Evolutionary conservation across 2,888 invertebrate species (phyloP), one percentile per base, ranked within the genome.

Genomic region (Fissipunctia ypsillon): DNA sequence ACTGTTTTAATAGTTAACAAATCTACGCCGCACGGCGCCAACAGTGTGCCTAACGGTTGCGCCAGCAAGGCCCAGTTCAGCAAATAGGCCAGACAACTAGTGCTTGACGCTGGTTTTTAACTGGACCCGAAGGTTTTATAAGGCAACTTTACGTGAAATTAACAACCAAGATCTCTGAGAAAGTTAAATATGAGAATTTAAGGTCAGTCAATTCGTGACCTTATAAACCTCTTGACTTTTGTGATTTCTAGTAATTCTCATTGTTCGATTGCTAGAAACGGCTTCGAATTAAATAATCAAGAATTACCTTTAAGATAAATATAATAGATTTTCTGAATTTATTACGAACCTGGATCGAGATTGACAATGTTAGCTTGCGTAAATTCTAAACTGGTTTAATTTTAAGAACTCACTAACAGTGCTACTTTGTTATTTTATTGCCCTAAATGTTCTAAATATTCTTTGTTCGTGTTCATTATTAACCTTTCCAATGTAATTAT

Each of bases 261-360:
- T 56, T 56, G 61, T 52, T 61, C 2, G 41, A 61, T 73, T 64
- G 3, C 45, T 54, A 22, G 22, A 60, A 45, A 16, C 2, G 28
- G n/a, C 22, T 16, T 31, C 19, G 35, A 78, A 43, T 73, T 54
- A 50, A 48, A 65, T 65, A 56, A 50, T 31, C 48, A 70, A 69
- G 16, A 50, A 54, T 54, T 61, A 66, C 2, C 7, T 48, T 43
- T 41, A 56, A 48, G 9, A 50, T 1, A 22, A 41, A 16, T 56
- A 52, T 9, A 73, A 48, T 35, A 65, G 43, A 64, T 80, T 56
- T 70, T 10, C 56, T 70, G 43, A 74, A 54, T 69, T 54, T 59
- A 45, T 69, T 50, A 56, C 16, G 54, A 67, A 38, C 0, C 10
- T 9, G n/a, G 68, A 66, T 69, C 19, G 1, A 54, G 31, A 63